phyloP scores from a whole-genome alignment of 1,140 invertebrate species.

The Bursaphelenchus mucronatus region DNA sequence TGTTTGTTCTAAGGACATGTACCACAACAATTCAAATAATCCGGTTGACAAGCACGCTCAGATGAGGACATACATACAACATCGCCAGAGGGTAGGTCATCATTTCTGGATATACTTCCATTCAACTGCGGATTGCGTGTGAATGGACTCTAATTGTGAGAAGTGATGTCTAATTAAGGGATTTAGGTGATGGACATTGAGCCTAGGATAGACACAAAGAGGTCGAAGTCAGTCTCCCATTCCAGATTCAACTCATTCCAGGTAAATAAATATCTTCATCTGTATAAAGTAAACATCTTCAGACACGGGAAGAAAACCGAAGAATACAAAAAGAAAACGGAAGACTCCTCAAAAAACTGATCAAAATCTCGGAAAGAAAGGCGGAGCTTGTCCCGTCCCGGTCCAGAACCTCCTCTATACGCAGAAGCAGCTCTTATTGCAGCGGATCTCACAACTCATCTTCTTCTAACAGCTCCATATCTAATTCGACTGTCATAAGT shows the following conservation, averaged over 20 bases:
- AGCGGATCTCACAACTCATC: slow-evolving; percentile 16
- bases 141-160: no score
- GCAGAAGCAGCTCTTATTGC: slow-evolving; percentile 14
- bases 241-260: slow-evolving; percentile 1
- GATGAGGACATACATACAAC: slow-evolving; percentile 29
- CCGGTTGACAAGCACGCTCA: slow-evolving; percentile 26
- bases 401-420: neutral
- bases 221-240: neutral
- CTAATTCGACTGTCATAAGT: slow-evolving; percentile 16
- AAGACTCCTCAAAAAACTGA: slow-evolving; percentile 16
- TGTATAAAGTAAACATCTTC: neutral
- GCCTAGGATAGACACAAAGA: slow-evolving; percentile 14
- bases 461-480: slow-evolving; percentile 11
- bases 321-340: slow-evolving; percentile 28
- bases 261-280: slow-evolving; percentile 8
- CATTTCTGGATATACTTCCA: neutral
- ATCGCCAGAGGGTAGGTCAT: slow-evolving; percentile 27
- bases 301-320: slow-evolving; percentile 10
- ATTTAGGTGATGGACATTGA: slow-evolving; percentile 26
- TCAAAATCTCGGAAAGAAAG: slow-evolving; percentile 24
- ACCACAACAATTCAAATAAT: neutral
- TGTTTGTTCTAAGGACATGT: no score
- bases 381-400: slow-evolving; percentile 16
- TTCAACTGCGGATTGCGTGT: neutral
- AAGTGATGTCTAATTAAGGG: no score